phyloP scores from a whole-genome alignment of 1,140 invertebrate species.

The Magallana angulata region DNA sequence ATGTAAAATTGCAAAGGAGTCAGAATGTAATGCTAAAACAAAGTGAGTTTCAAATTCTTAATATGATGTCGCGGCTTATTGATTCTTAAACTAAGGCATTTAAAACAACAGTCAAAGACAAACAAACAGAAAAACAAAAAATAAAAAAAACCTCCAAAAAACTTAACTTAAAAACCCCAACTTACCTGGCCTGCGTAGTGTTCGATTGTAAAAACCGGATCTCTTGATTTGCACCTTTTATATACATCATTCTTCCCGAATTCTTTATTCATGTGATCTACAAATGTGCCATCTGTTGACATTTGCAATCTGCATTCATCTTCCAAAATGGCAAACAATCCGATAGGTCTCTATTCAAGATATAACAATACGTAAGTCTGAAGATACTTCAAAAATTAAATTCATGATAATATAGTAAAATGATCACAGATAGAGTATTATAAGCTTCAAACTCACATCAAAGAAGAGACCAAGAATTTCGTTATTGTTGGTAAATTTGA shows the following conservation, averaged over 20 bases:
- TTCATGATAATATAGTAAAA: no score
- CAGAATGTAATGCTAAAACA: no score
- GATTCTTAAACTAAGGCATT: no score
- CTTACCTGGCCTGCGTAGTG: conserved; percentile 70
- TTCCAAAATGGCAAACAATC: conserved; percentile 92
- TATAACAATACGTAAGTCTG: neutral
- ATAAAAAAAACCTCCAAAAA: neutral
- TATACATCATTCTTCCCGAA: conserved; percentile 58
- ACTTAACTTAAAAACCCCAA: neutral
- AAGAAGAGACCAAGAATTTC: conserved; percentile 89
- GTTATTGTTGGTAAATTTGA: conserved; percentile 90
- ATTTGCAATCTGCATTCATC: conserved; percentile 92
- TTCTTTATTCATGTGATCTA: conserved; percentile 67
- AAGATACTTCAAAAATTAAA: no score
- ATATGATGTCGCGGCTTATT: no score
- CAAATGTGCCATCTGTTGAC: conserved; percentile 73
- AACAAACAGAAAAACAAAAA: neutral
- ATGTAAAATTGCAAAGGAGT: no score
- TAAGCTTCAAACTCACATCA: neutral
- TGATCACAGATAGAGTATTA: no score
- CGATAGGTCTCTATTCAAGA: conserved; percentile 87
- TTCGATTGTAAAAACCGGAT: conserved; percentile 65
- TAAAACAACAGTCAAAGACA: no score
- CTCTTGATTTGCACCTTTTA: conserved; percentile 63
- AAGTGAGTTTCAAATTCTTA: no score